Percentiles rank a stretch among this genome's conserved stretches.
Conservation (phyloP, 2,888 invertebrate species). For the Tribolium freemani region DNA sequence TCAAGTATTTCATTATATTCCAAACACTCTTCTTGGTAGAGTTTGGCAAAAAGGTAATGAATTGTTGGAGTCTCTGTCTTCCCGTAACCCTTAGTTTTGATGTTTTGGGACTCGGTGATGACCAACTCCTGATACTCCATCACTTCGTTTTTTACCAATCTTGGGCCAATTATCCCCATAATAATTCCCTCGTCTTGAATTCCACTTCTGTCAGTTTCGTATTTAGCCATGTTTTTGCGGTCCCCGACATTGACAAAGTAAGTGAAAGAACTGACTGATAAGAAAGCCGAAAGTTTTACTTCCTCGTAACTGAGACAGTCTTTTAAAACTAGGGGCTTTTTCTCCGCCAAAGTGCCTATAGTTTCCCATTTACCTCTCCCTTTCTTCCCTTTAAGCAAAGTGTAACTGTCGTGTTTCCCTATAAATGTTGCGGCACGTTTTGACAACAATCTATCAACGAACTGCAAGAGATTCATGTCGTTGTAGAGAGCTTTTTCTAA, state of each 20-base stretch:
- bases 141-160: conserved; percentile 70
- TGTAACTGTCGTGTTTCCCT: conserved; percentile 53
- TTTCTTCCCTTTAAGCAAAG: conserved; percentile 62
- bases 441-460: conserved; percentile 70
- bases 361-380: conserved; percentile 71
- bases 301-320: conserved; percentile 74
- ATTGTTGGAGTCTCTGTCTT: conserved; percentile 44
- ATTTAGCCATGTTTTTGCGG: conserved; percentile 70
- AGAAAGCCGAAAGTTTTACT: conserved; percentile 72
- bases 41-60: conserved; percentile 56
- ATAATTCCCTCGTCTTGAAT: conserved; percentile 68
- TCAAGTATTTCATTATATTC: conserved; percentile 41
- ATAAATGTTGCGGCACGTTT: conserved; percentile 71
- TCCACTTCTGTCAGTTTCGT: conserved; percentile 66
- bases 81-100: conserved; percentile 68
- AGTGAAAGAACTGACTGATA: conserved; percentile 72
- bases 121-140: conserved; percentile 77
- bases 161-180: conserved; percentile 71
- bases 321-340: conserved; percentile 67
- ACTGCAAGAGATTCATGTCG: conserved; percentile 67
- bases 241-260: conserved; percentile 74
- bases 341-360: conserved; percentile 69
- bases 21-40: conserved; percentile 51
- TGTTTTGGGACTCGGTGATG: conserved; percentile 67
- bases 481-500: conserved; percentile 55